These are phyloP conservation scores for Hyperopisus bebe DNA, from an alignment of 2,113 vertebrate genomes.

Conservation along the genomic window DNA sequence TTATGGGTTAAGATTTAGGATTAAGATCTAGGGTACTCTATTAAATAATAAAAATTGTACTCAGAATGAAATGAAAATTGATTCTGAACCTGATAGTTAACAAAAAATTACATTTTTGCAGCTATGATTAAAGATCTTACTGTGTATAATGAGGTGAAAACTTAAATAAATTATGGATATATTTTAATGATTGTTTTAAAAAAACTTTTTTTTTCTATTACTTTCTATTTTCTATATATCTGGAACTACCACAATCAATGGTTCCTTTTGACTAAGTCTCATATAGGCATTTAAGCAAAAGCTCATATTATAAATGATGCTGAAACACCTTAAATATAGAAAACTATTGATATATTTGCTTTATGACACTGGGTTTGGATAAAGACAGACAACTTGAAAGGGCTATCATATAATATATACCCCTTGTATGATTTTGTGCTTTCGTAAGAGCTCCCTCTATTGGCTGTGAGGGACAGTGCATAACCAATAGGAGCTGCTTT, in stretches of 20 bases:
- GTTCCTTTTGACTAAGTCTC: not conserved
- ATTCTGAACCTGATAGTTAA: not conserved
- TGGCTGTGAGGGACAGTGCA: not conserved
- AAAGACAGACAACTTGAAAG: not conserved
- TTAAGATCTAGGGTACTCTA: not conserved
- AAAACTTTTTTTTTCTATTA: not conserved
- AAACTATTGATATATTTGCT: not conserved
- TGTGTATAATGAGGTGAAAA: not conserved
- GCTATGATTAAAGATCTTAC: not conserved
- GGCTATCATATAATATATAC: not conserved
- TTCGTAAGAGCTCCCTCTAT: slow-evolving; percentile 1
- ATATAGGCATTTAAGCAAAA: not conserved
- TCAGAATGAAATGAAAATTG: not conserved
- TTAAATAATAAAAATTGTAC: not conserved
- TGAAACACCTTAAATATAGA: not conserved
- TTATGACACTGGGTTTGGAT: not conserved
- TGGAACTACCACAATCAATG: not conserved
- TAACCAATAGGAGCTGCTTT: not conserved
- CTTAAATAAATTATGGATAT: not conserved
- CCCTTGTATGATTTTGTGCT: not conserved
- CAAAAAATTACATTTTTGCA: not conserved
- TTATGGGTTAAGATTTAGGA: not conserved
- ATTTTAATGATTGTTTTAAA: not conserved
- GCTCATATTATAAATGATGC: not conserved
- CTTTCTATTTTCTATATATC: not conserved